Conservation (phyloP, 2,113 vertebrate genomes). For the Cyanoramphus novaezelandiae region DNA sequence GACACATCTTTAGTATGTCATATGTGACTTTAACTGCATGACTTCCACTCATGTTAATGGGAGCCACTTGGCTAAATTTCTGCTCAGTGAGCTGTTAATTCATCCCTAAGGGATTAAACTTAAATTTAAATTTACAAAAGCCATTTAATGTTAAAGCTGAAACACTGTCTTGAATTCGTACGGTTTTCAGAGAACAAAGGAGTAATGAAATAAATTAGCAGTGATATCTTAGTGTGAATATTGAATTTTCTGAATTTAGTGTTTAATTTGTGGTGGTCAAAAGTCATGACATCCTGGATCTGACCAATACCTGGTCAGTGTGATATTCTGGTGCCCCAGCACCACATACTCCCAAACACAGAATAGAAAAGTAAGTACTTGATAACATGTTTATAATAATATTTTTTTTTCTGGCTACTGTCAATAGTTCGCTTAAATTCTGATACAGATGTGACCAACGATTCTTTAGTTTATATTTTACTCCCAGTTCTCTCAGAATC, state of each 20-base stretch:
- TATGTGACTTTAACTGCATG: conserved; percentile 37
- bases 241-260: neutral
- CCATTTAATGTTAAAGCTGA: conserved; percentile 21
- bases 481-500: neutral
- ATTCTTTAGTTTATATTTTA: neutral
- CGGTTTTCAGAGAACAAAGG: neutral
- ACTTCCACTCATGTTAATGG: conserved; percentile 33
- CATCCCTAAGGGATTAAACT: conserved; percentile 34
- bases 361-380: neutral
- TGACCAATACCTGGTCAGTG: neutral
- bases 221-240: neutral
- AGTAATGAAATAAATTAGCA: conserved; percentile 11
- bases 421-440: neutral
- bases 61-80: conserved; percentile 21
- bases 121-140: conserved; percentile 55
- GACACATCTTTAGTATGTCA: conserved; percentile 24
- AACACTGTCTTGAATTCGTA: conserved; percentile 20
- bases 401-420: neutral
- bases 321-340: neutral
- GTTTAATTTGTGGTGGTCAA: neutral
- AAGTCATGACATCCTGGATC: neutral
- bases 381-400: neutral
- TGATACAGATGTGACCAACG: neutral
- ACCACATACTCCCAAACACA: neutral
- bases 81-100: conserved; percentile 45